Evolutionary conservation across 2,888 invertebrate genomes (phyloP), one percentile per base, ranked within the genome.

Genomic region (Lordiphosa fenestrarum): DNA sequence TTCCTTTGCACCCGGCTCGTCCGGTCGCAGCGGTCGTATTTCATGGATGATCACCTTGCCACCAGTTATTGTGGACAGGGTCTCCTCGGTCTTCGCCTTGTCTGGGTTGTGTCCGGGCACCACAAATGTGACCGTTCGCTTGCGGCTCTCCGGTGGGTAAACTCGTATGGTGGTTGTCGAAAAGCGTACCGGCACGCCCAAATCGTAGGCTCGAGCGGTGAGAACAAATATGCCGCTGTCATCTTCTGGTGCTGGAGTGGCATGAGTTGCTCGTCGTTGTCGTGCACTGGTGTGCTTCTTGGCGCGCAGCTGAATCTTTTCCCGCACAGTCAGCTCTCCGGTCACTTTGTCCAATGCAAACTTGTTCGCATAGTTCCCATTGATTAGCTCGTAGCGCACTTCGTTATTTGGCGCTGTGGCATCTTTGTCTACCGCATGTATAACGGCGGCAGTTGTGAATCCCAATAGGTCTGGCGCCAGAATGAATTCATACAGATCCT

Each of bases 351-450:
- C 92, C 40, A 96, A 90, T 19, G 92, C 90, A 87, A 96, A 94
- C 87, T 94, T 94, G 69, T 94, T 93, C 50, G 94, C 93, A 75
- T 92, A 92, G 87, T 94, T 94, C 35, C 95, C 95, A 82, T 93
- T 93, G 70, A 94, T 92, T 49, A 97, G 91, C 91, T 96, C 95
- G 88, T 96, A 97, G 85, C 94, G 93, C 19, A 97, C 93, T 85
- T 94, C 92, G 89, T 96, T 96, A 89, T 97, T 97, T 47, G 96
- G 96, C 44, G 94, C 90, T 67, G 94, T 94, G 15, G 95, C 93
- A 88, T 97, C 97, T 83, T 92, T 93, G 88, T 97, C 97, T 61
- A 92, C 91, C 47, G 98, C 98, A 91, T 94, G 95, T 53, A 96
- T 92, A 75, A 94, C 91, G n/a, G 95, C 94, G 50, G 93, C 91